Base-by-base conservation (phyloP, 2,797 vertebrate species). In the Anas georgica region DNA sequence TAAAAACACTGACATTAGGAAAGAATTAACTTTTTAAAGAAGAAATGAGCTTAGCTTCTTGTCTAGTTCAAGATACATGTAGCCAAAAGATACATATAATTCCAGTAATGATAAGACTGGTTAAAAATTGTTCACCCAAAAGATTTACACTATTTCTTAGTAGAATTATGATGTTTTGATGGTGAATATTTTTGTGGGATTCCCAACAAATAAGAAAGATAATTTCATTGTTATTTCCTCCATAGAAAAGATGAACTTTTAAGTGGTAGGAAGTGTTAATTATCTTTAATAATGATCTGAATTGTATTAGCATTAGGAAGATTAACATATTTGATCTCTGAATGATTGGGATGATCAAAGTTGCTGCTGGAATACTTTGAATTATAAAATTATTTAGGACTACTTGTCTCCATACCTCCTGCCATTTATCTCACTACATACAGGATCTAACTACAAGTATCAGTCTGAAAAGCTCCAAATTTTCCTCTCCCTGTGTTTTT, bases 1-100 rank as follows among this genome's bases (percentile, higher is more conserved):
- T 78, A 90, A 94, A 94, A 94, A 55, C 23, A 68, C 5, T 26
- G 25, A 75, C 56, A 82, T 83, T 95, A 92, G 56, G 56, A 94
- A 95, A 91, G 29, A 89, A 86, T 95, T 93, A 83, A 76, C 48
- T 84, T 7, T 39, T 26, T 74, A 72, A 86, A 55, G 11, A 78
- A 86, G 91, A 73, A 91, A 74, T 46, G 28, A 88, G 43, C 20
- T 37, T 58, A 50, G 29, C 18, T 86, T 88, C 33, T 56, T 88
- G 41, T 29, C 45, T 7, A 2, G 0, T 75, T 89, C 14, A 77
- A 79, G 48, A 90, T 17, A 3, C 18, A 37, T 68, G 18, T 15
- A 79, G 25, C 63, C 74, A 92, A 83, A 90, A 23, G 20, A 56
- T 33, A 17, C 63, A n/a, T 8, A 59, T 33, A 29, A 45, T 14